Base-by-base conservation (phyloP, 2,888 invertebrate species). In the Gastracanthus pulcherrimus region DNA sequence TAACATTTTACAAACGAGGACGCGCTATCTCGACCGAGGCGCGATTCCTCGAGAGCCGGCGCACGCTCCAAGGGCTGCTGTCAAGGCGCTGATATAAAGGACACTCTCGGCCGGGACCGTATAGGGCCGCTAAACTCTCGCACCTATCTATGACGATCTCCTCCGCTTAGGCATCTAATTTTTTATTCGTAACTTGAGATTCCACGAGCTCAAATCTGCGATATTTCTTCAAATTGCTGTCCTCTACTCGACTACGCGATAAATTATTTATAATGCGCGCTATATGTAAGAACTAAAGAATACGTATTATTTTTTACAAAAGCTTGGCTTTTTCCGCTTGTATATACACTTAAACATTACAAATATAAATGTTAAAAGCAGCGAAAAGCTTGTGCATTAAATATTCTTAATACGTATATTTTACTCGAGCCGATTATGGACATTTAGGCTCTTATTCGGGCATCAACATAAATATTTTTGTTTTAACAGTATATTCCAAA, bases 1-100 rank as follows among this genome's bases (percentile, higher is more conserved):
- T 90, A 88, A 89, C 88, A 89, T 89, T 89, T 89, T 88, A 89
- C 89, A 89, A 90, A 90, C 89, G 88, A 87, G 87, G 87, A 88
- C 88, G 88, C 88, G 89, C 89, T 87, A 90, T 89, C 86, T 85
- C 81, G 80, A 83, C 69, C 55, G 23, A 76, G 38, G 75, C 81
- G 83, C 80, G 76, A 81, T 82, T 82, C 82, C 76, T 76, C 81
- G 69, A 76, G 81, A 81, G n/a, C n/a, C n/a, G n/a, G n/a, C n/a
- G n/a, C n/a, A n/a, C n/a, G n/a, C n/a, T n/a, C n/a, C n/a, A n/a
- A n/a, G n/a, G n/a, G n/a, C n/a, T n/a, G n/a, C n/a, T n/a, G n/a
- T n/a, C n/a, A n/a, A n/a, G n/a, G n/a, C n/a, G n/a, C n/a, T n/a
- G n/a, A n/a, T n/a, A n/a, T n/a, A n/a, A n/a, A n/a, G n/a, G n/a